Percentiles rank a stretch among this genome's conserved stretches.
Evolutionary conservation across 2,888 invertebrate genomes (phyloP).

Genomic region (Sturmia bella): DNA sequence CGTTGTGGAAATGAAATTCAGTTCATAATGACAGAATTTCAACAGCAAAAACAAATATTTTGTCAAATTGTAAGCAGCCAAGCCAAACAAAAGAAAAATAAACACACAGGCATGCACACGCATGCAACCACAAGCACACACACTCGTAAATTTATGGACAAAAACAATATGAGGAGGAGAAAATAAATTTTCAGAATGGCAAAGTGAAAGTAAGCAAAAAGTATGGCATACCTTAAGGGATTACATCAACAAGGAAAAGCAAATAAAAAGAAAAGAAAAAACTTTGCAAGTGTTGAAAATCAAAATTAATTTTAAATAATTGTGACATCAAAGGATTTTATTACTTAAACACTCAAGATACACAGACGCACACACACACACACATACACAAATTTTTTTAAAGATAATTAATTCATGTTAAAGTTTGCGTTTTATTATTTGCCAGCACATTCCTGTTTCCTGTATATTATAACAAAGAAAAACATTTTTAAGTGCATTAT

Average conservation of each 20-base stretch:
- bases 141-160: background rate
- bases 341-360: background rate
- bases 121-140: background rate
- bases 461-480: too few species aligned
- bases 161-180: background rate
- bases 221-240: conserved; percentile 30
- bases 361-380: too few species aligned
- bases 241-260: conserved; percentile 2
- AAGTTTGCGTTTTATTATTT: too few species aligned
- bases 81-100: background rate
- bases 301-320: conserved; percentile 49
- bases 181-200: background rate
- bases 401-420: too few species aligned
- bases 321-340: conserved; percentile 25
- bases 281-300: conserved; percentile 57
- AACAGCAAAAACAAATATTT: conserved; percentile 36
- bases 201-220: conserved; percentile 6
- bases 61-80: conserved; percentile 18
- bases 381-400: background rate
- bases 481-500: too few species aligned
- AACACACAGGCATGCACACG: background rate
- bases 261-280: too few species aligned
- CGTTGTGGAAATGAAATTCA: background rate
- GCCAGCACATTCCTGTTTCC: too few species aligned
- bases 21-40: conserved; percentile 28